Conservation (phyloP, 2,113 vertebrate genomes). For the Chaetodon auriga region DNA sequence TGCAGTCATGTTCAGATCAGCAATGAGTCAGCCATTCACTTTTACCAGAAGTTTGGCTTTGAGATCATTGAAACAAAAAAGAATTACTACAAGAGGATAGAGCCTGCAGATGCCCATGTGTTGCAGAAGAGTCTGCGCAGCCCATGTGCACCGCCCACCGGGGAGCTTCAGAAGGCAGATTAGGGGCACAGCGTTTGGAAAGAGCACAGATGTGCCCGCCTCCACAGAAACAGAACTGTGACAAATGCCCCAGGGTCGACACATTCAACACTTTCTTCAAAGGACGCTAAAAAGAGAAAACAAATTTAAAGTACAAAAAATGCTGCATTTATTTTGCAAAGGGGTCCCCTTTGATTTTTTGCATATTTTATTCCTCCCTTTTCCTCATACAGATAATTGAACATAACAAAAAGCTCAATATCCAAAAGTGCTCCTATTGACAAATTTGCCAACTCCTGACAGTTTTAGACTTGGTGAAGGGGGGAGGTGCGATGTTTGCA, state of each 20-base stretch:
- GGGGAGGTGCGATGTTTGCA: conserved; percentile 65
- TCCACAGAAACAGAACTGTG: conserved; percentile 85
- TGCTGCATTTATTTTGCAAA: conserved; percentile 84
- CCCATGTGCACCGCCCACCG: conserved; percentile 86
- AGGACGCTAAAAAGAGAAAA: conserved; percentile 84
- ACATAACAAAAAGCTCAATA: conserved; percentile 71
- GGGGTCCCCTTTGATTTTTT: conserved; percentile 72
- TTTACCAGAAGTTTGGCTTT: conserved; percentile 99
- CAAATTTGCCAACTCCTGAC: conserved; percentile 72
- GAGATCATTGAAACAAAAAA: conserved; percentile 99
- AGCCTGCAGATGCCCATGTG: conserved; percentile 97
- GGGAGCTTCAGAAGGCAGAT: conserved; percentile 93
- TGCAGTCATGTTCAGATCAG: conserved; percentile 99
- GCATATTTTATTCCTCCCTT: conserved; percentile 65
- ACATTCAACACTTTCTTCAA: conserved; percentile 85
- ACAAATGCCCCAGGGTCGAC: conserved; percentile 82
- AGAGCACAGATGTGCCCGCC: conserved; percentile 74
- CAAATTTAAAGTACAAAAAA: conserved; percentile 80
- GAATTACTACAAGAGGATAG: conserved; percentile 99
- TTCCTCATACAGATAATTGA: conserved; percentile 73
- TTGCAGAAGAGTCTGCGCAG: conserved; percentile 98
- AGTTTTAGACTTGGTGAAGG: conserved; percentile 72
- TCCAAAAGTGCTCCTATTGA: conserved; percentile 74
- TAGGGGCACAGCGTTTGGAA: conserved; percentile 72
- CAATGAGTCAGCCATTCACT: conserved; percentile 98